phyloP scores from a whole-genome alignment of 1,140 invertebrate genomes.

The Drosophila obscura region DNA sequence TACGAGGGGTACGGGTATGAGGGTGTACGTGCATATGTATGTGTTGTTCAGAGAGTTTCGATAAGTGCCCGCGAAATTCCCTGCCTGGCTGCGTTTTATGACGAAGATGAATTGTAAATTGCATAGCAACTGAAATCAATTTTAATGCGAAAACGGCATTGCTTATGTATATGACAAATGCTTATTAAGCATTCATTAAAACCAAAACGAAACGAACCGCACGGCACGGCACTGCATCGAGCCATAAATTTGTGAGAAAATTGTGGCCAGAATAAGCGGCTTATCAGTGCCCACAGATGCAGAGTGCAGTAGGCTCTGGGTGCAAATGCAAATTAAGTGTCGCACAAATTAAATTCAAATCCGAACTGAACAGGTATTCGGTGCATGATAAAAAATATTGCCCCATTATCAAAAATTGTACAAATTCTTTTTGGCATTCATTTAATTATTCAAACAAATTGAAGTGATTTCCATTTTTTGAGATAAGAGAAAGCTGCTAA shows the following conservation, averaged over 20 bases:
- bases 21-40: background rate
- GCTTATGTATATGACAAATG: conserved; percentile 56
- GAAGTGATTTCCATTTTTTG: no score
- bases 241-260: conserved; percentile 54
- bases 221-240: conserved; percentile 11
- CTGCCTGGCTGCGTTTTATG: conserved; percentile 44
- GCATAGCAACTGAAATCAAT: conserved; percentile 59
- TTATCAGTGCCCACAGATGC: conserved; percentile 45
- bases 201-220: conserved; percentile 22
- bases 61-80: conserved; percentile 40
- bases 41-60: background rate
- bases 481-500: background rate
- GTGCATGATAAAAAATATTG: no score
- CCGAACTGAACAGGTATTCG: background rate
- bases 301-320: background rate
- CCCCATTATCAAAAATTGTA: no score
- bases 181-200: conserved; percentile 59
- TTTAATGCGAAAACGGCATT: conserved; percentile 51
- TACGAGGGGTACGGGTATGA: conserved; percentile 11
- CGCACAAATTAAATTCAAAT: conserved; percentile 47
- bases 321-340: conserved; percentile 46
- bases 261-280: conserved; percentile 60
- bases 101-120: conserved; percentile 60
- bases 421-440: no score
- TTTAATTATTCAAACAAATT: no score